Evolutionary conservation across 2,113 vertebrate species (phyloP), one percentile per base, ranked within the genome.

Genomic region (Charadrius vociferus): DNA sequence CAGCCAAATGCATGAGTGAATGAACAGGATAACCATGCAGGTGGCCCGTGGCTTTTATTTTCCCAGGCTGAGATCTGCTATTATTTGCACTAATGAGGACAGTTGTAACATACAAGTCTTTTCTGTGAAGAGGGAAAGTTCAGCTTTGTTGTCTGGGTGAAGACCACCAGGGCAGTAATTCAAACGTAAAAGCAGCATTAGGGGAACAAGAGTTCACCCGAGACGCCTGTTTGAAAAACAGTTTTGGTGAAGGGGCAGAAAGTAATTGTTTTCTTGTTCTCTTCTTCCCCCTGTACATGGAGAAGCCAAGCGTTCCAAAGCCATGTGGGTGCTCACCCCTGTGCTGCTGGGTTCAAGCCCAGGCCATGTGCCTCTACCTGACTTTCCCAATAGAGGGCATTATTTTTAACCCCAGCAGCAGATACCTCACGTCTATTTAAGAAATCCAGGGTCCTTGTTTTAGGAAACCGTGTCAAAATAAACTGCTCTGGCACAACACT

Each of bases 1-100:
- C 86, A 83, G 90, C 86, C 92, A 93, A 95, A 93, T 68, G 86
- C 92, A 95, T 95, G 96, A 97, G 68, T 96, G 96, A 97, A 78
- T 88, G 92, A 96, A 88, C 92, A 96, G 67, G 88, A 53, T 96
- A 96, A 97, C 94, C 91, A 95, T 65, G 95, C 94, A 97, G 97
- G 96, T 96, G 96, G 94, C 92, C 96, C 8, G 2, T 95, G 92
- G 86, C 84, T 95, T 96, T 96, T 56, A 49, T 89, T 96, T 94
- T 92, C 92, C 92, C 93, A 91, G 94, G 84, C 92, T 81, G 87
- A 55, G 66, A 91, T 92, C 90, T 86, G 87, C 90, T 87, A 93
- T 92, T 96, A 85, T 92, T 93, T 93, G 83, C 94, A 94, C 96
- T 97, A 96, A 97, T 96, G 93, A 97, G 94, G 88, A 91, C 78